These are phyloP conservation scores for Melanotaenia trifasciata DNA, from an alignment of 2,797 vertebrate genomes.

Conservation along the genomic window DNA sequence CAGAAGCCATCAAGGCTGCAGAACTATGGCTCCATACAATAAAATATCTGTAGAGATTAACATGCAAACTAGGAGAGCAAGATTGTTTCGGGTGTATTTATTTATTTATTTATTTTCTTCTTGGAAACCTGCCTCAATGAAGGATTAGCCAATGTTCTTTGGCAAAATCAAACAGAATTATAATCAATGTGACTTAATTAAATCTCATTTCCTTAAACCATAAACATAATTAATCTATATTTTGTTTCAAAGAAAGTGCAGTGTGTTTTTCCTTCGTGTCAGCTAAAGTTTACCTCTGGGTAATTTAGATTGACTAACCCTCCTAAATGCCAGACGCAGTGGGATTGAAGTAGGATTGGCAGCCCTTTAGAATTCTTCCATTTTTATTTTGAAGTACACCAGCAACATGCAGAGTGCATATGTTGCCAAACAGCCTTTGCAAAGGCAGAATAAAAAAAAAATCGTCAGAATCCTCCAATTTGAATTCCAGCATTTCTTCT, in stretches of 20 bases:
- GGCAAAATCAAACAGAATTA: conserved; percentile 38
- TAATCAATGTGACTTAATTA: conserved; percentile 57
- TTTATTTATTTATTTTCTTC: conserved; percentile 14
- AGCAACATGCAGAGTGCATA: conserved; percentile 55
- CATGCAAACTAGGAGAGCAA: conserved; percentile 11
- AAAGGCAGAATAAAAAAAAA: conserved; percentile 16
- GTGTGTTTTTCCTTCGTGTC: conserved; percentile 8
- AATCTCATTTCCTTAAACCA: conserved; percentile 59
- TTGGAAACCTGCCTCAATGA: conserved; percentile 13
- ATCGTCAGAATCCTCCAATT: conserved; percentile 40
- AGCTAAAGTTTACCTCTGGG: conserved; percentile 50
- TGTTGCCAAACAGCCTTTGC: conserved; percentile 52
- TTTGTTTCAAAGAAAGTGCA: conserved; percentile 30
- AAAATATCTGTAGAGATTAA: conserved; percentile 28
- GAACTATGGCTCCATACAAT: not conserved
- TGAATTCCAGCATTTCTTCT: conserved; percentile 33
- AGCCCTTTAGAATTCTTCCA: conserved; percentile 47
- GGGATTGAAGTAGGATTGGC: conserved; percentile 46
- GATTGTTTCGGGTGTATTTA: no score
- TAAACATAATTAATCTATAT: conserved; percentile 58
- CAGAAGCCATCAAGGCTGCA: conserved; percentile 27
- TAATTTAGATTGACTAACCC: conserved; percentile 58
- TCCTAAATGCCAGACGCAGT: conserved; percentile 54
- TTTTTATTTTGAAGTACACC: conserved; percentile 51
- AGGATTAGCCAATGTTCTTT: conserved; percentile 43